These are phyloP conservation scores for Catocala nupta DNA, from an alignment of 2,888 invertebrate species.

Conservation along the genomic window DNA sequence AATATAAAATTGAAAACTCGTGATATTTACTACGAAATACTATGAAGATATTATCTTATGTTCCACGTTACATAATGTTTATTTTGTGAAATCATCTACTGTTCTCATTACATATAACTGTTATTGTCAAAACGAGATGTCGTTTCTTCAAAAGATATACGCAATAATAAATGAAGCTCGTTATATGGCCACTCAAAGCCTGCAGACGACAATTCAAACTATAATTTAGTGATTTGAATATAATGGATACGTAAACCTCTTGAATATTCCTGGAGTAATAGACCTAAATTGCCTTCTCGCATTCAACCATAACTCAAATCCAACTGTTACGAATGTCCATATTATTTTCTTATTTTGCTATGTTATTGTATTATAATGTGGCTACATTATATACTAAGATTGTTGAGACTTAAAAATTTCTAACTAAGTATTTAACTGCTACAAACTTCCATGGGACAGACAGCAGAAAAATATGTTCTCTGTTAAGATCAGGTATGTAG, in stretches of 20 bases:
- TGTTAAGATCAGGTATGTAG: too few relatives aligned
- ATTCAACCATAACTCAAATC: constrained; percentile 13
- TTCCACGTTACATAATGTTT: too few relatives aligned
- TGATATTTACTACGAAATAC: constrained; percentile 18
- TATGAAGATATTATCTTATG: too few relatives aligned
- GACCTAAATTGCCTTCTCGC: constrained; percentile 20
- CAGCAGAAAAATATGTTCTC: too few relatives aligned
- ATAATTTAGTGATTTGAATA: constrained; percentile 22
- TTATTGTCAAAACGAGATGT: too few relatives aligned
- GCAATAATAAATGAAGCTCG: constrained; percentile 6
- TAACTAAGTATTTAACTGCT: too few relatives aligned
- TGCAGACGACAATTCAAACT: constrained; percentile 15
- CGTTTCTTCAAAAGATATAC: too few relatives aligned
- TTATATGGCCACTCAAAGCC: constrained; percentile 3
- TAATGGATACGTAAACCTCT: constrained; percentile 19
- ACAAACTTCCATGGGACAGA: too few relatives aligned
- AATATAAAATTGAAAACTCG: constrained; percentile 27
- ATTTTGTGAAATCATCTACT: too few relatives aligned
- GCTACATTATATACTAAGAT: too few relatives aligned
- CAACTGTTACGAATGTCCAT: constrained; percentile 1
- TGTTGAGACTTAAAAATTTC: too few relatives aligned
- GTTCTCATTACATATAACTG: too few relatives aligned
- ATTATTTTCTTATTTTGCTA: constrained; percentile 2
- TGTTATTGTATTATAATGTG: background rate
- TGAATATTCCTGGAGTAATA: constrained; percentile 20